Evolutionary conservation across 2,888 invertebrate genomes (phyloP), one percentile per base, ranked within the genome.

Genomic region (Trachelus iudaicus): DNA sequence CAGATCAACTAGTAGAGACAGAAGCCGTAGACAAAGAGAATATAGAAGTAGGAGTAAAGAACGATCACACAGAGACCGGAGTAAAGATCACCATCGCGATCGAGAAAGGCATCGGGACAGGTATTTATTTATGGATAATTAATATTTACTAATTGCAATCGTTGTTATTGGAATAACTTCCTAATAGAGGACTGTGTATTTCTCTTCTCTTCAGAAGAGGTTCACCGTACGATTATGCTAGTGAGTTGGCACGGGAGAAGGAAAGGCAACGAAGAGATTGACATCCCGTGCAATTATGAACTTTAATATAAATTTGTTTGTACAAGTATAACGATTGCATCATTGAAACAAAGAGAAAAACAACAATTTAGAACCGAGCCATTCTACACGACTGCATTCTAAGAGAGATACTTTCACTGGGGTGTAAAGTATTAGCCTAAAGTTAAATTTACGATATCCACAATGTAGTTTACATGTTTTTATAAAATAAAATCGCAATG

Each of bases 31-130:
- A 76, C 86, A 89, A 56, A 87, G 86, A n/a, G 90, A 91, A 69
- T 86, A 90, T 73, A 90, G 90, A 82, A 92, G 90, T 86, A 90
- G 91, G 23, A 90, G 91, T 73, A 90, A 88, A 80, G 91, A 92
- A 35, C 87, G 87, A 81, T 87, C 89, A 15, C 83, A 89, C 77
- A 86, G 87, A 81, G 90, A 91, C 69, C 82, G 87, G 37, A 90
- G 90, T 82, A 89, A 82, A 78, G 90, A 91, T 40, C 88, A 86
- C 79, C 85, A 90, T 81, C 88, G 89, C 76, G 90, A 91, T 73
- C 89, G 87, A 82, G 91, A 92, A 76, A 88, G 90, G 77, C 84
- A 90, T 77, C 86, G 89, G 75, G 91, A 91, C 69, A 89, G 88
- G 91, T 91, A 84, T 9, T 23, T 56, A 56, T 56, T 56, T 56